Conservation (phyloP, 2,797 vertebrate genomes). For the Etheostoma nigrum region DNA sequence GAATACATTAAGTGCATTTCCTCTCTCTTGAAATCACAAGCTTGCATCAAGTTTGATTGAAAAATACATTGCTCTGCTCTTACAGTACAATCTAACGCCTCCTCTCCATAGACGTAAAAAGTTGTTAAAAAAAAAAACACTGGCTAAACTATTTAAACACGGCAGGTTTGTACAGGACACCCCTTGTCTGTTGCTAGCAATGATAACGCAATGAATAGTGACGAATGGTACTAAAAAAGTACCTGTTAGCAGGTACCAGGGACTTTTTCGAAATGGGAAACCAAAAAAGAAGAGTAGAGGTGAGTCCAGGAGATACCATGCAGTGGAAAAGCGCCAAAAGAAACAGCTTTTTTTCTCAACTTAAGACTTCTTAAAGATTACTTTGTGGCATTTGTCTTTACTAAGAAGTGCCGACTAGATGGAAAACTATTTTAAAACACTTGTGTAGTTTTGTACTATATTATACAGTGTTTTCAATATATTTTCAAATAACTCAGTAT, state of each 20-base stretch:
- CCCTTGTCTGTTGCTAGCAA: too few species aligned
- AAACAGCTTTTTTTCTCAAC: slow-evolving; percentile 1
- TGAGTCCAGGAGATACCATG: too few species aligned
- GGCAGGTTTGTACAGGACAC: too few species aligned
- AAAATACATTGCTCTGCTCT: slow-evolving; percentile 43
- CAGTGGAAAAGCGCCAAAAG: too few species aligned
- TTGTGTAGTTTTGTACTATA: background rate
- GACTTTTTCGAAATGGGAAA: too few species aligned
- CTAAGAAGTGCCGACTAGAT: background rate
- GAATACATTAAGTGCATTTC: slow-evolving; percentile 66
- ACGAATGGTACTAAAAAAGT: too few species aligned
- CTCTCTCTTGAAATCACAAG: slow-evolving; percentile 55
- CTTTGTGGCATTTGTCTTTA: slow-evolving; percentile 7
- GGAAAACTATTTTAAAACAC: background rate
- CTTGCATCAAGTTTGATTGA: slow-evolving; percentile 36
- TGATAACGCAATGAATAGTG: too few species aligned
- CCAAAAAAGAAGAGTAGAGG: too few species aligned
- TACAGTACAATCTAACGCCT: slow-evolving; percentile 24
- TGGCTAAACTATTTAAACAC: too few species aligned
- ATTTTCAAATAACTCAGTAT: background rate
- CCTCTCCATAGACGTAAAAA: slow-evolving; percentile 7
- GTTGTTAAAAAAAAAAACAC: too few species aligned
- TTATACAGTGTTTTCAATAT: background rate
- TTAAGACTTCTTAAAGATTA: background rate
- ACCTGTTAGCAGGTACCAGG: too few species aligned